Conservation (phyloP, 2,797 vertebrate species). For the Acanthopagrus latus region DNA sequence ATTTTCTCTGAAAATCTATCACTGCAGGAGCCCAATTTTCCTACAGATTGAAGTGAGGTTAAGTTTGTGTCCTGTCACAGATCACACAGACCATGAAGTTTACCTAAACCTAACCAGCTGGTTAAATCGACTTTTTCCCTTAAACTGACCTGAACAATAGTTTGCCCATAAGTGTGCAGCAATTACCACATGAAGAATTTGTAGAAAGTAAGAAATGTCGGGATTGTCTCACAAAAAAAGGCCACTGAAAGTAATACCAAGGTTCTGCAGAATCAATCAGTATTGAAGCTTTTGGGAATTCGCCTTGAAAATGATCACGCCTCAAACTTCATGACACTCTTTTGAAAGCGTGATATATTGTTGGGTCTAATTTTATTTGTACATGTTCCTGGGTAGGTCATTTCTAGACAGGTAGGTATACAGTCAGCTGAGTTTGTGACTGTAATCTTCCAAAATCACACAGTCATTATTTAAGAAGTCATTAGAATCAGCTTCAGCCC, state of each 20-base stretch:
- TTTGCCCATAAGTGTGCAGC: background rate
- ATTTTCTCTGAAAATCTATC: background rate
- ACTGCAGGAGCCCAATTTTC: background rate
- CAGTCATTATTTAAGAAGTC: too few species aligned
- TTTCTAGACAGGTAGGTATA: too few species aligned
- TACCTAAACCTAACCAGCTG: background rate
- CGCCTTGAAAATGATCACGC: background rate
- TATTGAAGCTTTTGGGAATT: too few species aligned
- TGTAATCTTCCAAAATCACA: too few species aligned
- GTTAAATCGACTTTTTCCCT: background rate
- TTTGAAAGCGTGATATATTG: background rate
- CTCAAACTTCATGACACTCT: background rate
- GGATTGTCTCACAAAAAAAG: background rate
- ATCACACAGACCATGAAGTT: background rate
- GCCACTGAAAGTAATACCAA: background rate
- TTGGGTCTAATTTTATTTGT: background rate
- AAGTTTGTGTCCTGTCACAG: background rate
- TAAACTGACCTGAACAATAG: too few species aligned
- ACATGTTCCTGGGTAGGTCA: too few species aligned
- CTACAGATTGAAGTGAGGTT: background rate
- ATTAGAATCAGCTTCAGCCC: too few species aligned
- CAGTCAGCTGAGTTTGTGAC: too few species aligned
- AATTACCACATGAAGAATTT: background rate
- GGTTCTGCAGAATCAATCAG: too few species aligned
- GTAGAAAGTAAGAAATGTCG: background rate